Conservation (phyloP, 2,888 invertebrate genomes). For the Conchocele bisecta region DNA sequence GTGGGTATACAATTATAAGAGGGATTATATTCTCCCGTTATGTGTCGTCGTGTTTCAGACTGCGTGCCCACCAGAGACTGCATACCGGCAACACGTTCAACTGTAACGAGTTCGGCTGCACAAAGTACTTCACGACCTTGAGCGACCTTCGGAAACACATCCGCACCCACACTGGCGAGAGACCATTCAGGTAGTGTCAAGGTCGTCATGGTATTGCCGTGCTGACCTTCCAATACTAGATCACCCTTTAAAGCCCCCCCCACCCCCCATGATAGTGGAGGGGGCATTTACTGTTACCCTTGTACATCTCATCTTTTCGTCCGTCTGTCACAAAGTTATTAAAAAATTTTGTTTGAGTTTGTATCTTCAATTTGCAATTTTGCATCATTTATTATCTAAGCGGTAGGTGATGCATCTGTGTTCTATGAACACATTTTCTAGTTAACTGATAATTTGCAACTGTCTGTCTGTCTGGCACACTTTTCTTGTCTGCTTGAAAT, state of each 20-base stretch:
- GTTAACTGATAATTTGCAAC: too few species aligned
- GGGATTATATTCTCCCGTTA: too few species aligned
- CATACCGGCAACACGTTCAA: slow-evolving; percentile 98
- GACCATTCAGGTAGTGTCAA: slow-evolving; percentile 81
- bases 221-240: not conserved
- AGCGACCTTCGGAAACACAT: slow-evolving; percentile 97
- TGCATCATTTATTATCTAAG: too few species aligned
- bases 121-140: slow-evolving; percentile 95
- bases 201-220: slow-evolving; percentile 30
- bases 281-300: not conserved
- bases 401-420: too few species aligned
- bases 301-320: not conserved
- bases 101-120: slow-evolving; percentile 91
- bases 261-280: too few species aligned
- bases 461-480: too few species aligned
- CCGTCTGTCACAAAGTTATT: too few species aligned
- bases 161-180: slow-evolving; percentile 94
- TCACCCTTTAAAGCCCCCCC: not conserved
- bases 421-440: too few species aligned
- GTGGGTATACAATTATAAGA: too few species aligned
- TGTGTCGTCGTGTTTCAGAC: slow-evolving; percentile 62
- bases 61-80: slow-evolving; percentile 91
- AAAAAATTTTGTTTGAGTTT: too few species aligned
- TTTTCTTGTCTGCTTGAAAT: too few species aligned
- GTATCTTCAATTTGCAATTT: too few species aligned